These are phyloP conservation scores for Brachionus sp. DNA, from an alignment of 1,140 invertebrate species.

Conservation along the genomic window DNA sequence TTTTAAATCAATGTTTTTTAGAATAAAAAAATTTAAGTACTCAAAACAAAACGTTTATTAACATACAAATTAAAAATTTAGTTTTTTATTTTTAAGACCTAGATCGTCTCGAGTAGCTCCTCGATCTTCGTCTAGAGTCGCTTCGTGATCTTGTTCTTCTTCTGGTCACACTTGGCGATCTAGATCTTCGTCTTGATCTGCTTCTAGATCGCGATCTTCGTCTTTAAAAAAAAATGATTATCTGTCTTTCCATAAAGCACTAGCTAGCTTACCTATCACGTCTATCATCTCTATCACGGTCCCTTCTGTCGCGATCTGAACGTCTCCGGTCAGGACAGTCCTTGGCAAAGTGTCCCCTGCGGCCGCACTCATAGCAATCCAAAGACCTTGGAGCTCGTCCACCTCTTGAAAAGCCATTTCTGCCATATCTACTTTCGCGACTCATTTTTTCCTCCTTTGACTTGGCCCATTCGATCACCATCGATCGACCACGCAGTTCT, in stretches of 20 bases:
- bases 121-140: not conserved
- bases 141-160: not conserved
- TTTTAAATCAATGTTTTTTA: too few relatives aligned
- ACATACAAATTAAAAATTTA: not conserved
- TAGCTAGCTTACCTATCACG: not conserved
- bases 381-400: not conserved
- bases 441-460: not conserved
- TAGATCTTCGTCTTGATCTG: not conserved
- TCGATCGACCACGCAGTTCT: constrained; percentile 21
- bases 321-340: constrained; percentile 65
- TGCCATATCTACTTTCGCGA: not conserved
- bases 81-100: not conserved
- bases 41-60: not conserved
- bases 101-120: not conserved
- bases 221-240: not conserved
- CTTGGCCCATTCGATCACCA: constrained; percentile 35
- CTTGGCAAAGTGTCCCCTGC: constrained; percentile 81
- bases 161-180: not conserved
- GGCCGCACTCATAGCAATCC: constrained; percentile 82
- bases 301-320: not conserved
- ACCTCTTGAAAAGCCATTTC: not conserved
- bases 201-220: not conserved
- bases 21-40: not conserved
- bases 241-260: not conserved
- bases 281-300: not conserved